These are phyloP conservation scores for Thymelicus acteon DNA, from an alignment of 2,888 invertebrate species.

Conservation along the genomic window DNA sequence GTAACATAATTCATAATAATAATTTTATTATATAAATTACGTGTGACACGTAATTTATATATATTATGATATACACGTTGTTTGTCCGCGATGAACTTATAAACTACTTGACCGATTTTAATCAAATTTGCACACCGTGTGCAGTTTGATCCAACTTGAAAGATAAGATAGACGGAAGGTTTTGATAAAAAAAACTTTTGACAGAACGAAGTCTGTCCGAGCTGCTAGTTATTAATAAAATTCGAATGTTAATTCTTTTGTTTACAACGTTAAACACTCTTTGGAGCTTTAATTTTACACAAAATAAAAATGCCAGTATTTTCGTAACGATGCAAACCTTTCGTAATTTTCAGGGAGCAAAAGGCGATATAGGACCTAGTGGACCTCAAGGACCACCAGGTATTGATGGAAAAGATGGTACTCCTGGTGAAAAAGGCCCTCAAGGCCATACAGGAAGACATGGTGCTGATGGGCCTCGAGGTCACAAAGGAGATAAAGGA, in stretches of 20 bases:
- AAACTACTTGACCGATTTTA: too few relatives aligned
- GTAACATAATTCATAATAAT: constrained; percentile 44
- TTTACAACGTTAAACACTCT: too few relatives aligned
- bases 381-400: constrained; percentile 73
- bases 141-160: too few relatives aligned
- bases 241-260: not conserved
- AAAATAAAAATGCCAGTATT: too few relatives aligned
- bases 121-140: too few relatives aligned
- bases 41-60: too few relatives aligned
- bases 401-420: constrained; percentile 80
- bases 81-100: too few relatives aligned
- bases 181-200: too few relatives aligned
- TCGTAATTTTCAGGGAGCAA: constrained; percentile 81
- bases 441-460: constrained; percentile 85
- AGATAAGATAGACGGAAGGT: too few relatives aligned
- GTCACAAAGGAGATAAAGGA: constrained; percentile 89
- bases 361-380: constrained; percentile 88
- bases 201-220: too few relatives aligned
- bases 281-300: too few relatives aligned
- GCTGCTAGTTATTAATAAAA: constrained; percentile 2
- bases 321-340: not conserved
- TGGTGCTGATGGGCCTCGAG: constrained; percentile 55
- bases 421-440: constrained; percentile 86
- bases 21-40: not conserved
- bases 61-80: too few relatives aligned